phyloP scores from a whole-genome alignment of 2,113 vertebrate genomes.

The Diphyllodes magnificus region DNA sequence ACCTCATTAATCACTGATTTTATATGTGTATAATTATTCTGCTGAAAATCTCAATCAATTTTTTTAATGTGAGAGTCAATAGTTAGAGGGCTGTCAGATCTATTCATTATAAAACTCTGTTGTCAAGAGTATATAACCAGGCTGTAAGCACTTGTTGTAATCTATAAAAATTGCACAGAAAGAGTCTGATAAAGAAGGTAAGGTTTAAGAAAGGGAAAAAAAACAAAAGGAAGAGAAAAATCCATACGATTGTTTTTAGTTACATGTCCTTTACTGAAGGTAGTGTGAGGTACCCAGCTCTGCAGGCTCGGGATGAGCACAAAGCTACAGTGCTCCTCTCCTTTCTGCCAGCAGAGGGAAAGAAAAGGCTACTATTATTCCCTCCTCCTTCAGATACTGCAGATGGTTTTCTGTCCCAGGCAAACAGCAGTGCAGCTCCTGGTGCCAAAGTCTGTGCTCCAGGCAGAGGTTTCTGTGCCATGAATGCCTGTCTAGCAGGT shows the following conservation, averaged over 20 bases:
- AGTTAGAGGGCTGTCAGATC: not conserved
- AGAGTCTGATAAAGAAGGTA: not conserved
- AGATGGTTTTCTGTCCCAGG: not conserved
- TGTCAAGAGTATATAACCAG: not conserved
- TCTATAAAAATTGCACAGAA: not conserved
- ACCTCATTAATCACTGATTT: constrained; percentile 7
- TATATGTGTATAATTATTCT: constrained; percentile 32
- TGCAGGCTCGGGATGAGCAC: not conserved
- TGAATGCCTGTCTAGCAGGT: not conserved
- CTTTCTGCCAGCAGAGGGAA: not conserved
- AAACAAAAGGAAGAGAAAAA: not conserved
- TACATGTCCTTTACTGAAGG: not conserved
- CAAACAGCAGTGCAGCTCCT: not conserved
- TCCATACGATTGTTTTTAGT: not conserved
- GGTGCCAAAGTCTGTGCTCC: not conserved
- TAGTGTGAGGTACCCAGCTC: not conserved
- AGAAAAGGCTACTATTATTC: not conserved
- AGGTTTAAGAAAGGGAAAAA: not conserved
- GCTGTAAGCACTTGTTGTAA: not conserved
- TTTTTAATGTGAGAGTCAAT: not conserved
- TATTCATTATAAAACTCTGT: not conserved
- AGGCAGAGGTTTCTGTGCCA: not conserved
- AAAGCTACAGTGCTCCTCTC: not conserved
- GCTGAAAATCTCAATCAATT: constrained; percentile 15
- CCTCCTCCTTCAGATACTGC: not conserved